Conservation (phyloP, 2,797 vertebrate genomes). For the Labeo calbasu region DNA sequence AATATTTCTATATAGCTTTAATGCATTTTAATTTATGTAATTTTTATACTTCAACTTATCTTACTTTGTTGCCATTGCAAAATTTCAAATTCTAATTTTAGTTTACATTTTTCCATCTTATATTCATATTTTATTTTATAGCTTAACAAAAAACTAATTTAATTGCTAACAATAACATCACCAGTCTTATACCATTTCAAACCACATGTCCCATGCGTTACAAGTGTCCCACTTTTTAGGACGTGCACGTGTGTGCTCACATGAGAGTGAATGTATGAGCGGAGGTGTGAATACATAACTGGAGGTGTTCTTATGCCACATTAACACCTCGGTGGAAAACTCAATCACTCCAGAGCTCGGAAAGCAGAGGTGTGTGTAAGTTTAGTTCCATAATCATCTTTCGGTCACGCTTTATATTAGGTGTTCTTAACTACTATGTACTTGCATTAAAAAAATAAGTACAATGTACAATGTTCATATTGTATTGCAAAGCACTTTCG, state of each 20-base stretch:
- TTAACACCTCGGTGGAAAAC: conserved; percentile 61
- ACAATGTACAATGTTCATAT: too few species aligned
- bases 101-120: too few species aligned
- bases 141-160: not conserved
- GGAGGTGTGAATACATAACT: conserved; percentile 33
- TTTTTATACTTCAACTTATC: not conserved
- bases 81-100: not conserved
- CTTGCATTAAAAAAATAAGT: too few species aligned
- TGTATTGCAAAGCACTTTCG: too few species aligned
- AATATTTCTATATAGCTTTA: too few species aligned
- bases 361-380: conserved; percentile 25
- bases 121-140: not conserved
- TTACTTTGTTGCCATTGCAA: not conserved
- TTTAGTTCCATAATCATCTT: not conserved
- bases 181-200: not conserved
- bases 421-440: too few species aligned
- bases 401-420: too few species aligned
- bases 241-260: conserved; percentile 18
- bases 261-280: conserved; percentile 16
- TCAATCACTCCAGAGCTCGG: conserved; percentile 53
- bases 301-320: conserved; percentile 60
- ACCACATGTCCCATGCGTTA: not conserved
- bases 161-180: not conserved
- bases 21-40: not conserved
- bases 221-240: not conserved